Base-by-base conservation (phyloP, 2,797 vertebrate species). In the Enoplosus armatus region DNA sequence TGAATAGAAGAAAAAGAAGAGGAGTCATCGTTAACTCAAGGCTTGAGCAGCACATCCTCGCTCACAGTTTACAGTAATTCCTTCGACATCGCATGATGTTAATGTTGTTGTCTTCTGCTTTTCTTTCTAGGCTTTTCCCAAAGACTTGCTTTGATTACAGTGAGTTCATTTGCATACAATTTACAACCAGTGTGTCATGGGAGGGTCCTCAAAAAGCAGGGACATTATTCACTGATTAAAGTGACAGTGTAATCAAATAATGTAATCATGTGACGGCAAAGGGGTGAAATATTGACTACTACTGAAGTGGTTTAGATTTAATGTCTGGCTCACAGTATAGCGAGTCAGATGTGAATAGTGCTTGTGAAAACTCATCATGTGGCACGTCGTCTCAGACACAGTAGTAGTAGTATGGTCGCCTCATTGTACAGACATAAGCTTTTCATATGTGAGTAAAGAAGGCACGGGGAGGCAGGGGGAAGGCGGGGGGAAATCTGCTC, bases 391-490 rank as follows among this genome's bases (percentile, higher is more conserved):
- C 22, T 79, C 16, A 66, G 24, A 58, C 24, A 63, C 24, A 71
- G 41, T 1, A 33, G 41, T 31, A 59, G 41, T 29, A 37, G 15
- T 22, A 31, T 0, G 4, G 50, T 33, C 33, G 62, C 45, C 31
- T 64, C 60, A 70, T 67, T 86, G 56, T 79, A 62, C 31, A 78
- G 68, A 67, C 24, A 14, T 55, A 37, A 56, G 65, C 66, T 64
- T 77, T 85, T 84, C 37, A 77, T 77, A 74, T 66, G 47, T 47
- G 55, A 68, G 72, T 41, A 70, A 87, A 79, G 76, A 86, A 83
- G 84, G 70, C 56, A 71, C 45, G 43, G 64, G 15, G 65, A 53
- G 66, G 63, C 26, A 14, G 68, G 59, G 33, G 69, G 53, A 24
- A 59, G 66, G 35, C 16, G 22, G 26, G 55, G 50, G 51, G 47